Percentiles rank a stretch among this genome's conserved stretches.
phyloP scores from a whole-genome alignment of 2,888 invertebrate species.

The Lasioglossum marginatum region DNA sequence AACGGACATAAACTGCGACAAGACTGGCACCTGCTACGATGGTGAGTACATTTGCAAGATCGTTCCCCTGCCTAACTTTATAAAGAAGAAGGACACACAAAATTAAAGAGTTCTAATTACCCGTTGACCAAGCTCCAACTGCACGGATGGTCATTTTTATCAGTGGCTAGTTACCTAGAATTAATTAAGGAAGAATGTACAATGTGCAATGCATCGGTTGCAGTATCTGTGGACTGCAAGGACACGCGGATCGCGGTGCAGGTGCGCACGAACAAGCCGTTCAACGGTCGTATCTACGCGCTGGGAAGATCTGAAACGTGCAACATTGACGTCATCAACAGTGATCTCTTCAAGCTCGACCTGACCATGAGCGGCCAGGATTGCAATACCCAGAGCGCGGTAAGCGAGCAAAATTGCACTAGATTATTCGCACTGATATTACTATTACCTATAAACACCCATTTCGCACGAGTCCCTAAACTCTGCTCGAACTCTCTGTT shows the following conservation, averaged over 20 bases:
- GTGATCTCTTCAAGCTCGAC: conserved; percentile 95
- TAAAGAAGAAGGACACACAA: background rate
- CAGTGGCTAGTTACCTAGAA: background rate
- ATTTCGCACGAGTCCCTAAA: conserved; percentile 32
- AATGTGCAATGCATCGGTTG: conserved; percentile 69
- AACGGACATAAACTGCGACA: conserved; percentile 93
- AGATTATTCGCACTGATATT: background rate
- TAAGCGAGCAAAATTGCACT: conserved; percentile 85
- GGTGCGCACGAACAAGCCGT: conserved; percentile 96
- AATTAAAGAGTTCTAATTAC: background rate
- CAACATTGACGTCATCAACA: conserved; percentile 96
- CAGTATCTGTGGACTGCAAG: conserved; percentile 97
- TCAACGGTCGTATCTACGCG: conserved; percentile 97
- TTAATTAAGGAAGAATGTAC: background rate
- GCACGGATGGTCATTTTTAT: background rate
- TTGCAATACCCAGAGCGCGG: conserved; percentile 97
- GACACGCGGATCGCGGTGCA: conserved; percentile 97
- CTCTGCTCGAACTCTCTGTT: conserved; percentile 65
- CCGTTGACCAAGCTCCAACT: too few relatives aligned
- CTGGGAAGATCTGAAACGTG: conserved; percentile 97
- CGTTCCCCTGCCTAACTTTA: too few relatives aligned
- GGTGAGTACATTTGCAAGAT: conserved; percentile 86
- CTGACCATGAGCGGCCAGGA: conserved; percentile 97
- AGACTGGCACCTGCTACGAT: conserved; percentile 97
- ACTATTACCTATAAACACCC: background rate